Evolutionary conservation across 2,797 vertebrate genomes (phyloP).

Genomic region (Pogonophryne albipinna): DNA sequence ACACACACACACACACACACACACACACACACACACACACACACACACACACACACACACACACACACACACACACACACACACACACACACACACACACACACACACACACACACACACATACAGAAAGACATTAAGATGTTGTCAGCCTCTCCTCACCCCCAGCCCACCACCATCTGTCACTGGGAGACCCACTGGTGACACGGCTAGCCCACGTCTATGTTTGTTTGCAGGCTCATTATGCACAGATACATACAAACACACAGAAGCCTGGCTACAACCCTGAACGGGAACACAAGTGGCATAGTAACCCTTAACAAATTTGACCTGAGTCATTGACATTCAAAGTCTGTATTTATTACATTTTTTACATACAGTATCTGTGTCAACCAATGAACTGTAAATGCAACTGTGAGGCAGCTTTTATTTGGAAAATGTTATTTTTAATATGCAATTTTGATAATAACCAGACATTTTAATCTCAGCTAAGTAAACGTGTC

Average conservation of each 20-base stretch:
- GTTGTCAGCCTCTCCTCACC: slow-evolving; percentile 66
- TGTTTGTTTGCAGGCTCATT: slow-evolving; percentile 55
- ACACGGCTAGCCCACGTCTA: slow-evolving; percentile 41
- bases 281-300: slow-evolving; percentile 39
- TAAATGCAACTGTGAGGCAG: background rate
- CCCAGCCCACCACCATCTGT: slow-evolving; percentile 78
- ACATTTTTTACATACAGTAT: no score
- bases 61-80: no score
- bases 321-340: slow-evolving; percentile 33
- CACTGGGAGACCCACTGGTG: slow-evolving; percentile 69
- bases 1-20: slow-evolving; percentile 24
- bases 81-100: no score
- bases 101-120: slow-evolving; percentile 30
- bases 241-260: slow-evolving; percentile 59
- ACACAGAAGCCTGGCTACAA: slow-evolving; percentile 29
- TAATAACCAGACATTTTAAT: slow-evolving; percentile 4
- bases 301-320: slow-evolving; percentile 32
- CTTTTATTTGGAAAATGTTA: slow-evolving; percentile 2
- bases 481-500: background rate
- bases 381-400: no score
- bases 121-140: slow-evolving; percentile 52
- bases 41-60: no score
- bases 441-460: background rate
- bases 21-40: slow-evolving; percentile 33
- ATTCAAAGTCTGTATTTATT: slow-evolving; percentile 34